Conservation (phyloP, 2,797 vertebrate species). For the Alfaro cultratus region DNA sequence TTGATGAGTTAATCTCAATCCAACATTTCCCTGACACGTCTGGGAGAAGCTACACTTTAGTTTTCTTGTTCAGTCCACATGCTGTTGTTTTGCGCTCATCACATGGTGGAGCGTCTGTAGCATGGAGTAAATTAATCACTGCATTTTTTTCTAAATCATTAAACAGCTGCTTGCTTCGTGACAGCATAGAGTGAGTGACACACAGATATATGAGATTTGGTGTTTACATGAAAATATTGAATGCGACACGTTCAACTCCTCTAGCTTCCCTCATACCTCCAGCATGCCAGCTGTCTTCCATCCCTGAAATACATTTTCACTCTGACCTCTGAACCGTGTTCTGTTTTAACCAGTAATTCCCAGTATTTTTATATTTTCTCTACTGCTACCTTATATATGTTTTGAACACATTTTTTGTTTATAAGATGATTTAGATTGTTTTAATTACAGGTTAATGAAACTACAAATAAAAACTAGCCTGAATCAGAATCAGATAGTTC, state of each 20-base stretch:
- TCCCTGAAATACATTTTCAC: neutral
- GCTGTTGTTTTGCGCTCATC: neutral
- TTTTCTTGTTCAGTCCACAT: neutral
- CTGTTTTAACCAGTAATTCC: neutral
- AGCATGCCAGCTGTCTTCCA: neutral
- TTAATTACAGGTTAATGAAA: neutral
- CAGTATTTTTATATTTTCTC: neutral
- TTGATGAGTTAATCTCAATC: neutral
- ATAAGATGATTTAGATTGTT: neutral
- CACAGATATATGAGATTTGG: neutral
- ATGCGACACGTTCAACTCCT: neutral
- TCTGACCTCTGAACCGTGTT: neutral
- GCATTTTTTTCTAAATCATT: neutral
- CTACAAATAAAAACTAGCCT: too few species aligned
- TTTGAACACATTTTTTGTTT: neutral
- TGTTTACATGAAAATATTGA: neutral
- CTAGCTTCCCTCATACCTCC: neutral
- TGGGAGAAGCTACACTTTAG: neutral
- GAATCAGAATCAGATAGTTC: too few species aligned
- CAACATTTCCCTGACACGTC: neutral
- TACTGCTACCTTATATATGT: neutral
- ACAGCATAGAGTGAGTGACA: neutral
- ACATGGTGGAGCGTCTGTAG: neutral
- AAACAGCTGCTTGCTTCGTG: slow-evolving; percentile 1
- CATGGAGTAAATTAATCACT: neutral